Evolutionary conservation across 1,140 invertebrate species (phyloP).

Genomic region (Ridgeia piscesae): DNA sequence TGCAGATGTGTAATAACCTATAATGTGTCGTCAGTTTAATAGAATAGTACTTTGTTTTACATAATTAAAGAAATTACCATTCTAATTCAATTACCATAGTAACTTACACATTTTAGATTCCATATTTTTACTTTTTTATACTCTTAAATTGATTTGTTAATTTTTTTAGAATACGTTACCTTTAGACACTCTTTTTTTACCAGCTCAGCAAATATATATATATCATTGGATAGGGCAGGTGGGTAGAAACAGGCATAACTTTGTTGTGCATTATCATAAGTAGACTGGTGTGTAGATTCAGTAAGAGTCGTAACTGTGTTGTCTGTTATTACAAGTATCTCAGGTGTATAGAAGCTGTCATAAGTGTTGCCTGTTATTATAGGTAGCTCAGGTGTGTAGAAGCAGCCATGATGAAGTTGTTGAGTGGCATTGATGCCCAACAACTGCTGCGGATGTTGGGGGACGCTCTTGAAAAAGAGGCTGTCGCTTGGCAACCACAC

Average conservation of each 20-base stretch:
- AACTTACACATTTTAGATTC: no score
- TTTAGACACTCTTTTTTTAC: no score
- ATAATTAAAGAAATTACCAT: no score
- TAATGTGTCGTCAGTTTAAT: no score
- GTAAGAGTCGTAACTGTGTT: neutral
- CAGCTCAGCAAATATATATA: no score
- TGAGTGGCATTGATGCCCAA: conserved; percentile 44
- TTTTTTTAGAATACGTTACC: no score
- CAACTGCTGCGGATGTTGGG: conserved; percentile 49
- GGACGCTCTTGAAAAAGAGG: conserved; percentile 44
- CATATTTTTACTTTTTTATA: no score
- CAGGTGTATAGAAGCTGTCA: conserved; percentile 9
- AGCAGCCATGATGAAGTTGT: conserved; percentile 48
- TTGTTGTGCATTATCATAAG: neutral
- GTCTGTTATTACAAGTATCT: neutral
- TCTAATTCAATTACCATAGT: no score
- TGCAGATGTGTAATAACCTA: no score
- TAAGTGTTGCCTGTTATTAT: neutral
- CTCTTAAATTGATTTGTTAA: no score
- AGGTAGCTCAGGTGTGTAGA: conserved; percentile 27
- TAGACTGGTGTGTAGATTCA: conserved; percentile 7
- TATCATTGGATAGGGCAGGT: no score
- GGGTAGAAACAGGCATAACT: neutral
- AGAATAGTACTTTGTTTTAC: no score
- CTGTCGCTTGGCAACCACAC: conserved; percentile 43